These are phyloP conservation scores for Pedionomus torquatus DNA, from an alignment of 2,113 vertebrate species.

Conservation along the genomic window DNA sequence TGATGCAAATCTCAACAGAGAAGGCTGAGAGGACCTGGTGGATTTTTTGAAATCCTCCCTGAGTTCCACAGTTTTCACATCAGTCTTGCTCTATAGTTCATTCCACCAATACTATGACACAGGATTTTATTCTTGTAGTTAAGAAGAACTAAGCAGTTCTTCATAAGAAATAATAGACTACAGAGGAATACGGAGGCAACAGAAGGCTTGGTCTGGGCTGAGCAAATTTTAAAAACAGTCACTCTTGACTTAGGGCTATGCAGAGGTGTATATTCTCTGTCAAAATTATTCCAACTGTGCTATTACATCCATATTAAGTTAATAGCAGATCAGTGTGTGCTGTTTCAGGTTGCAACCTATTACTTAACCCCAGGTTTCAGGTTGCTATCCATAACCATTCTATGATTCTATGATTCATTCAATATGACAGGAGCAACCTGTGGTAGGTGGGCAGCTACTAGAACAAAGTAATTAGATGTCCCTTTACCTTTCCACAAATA, in stretches of 20 bases:
- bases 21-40: background rate
- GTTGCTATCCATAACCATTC: too few species aligned
- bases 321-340: background rate
- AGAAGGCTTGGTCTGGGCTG: background rate
- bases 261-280: background rate
- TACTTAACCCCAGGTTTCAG: background rate
- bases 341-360: background rate
- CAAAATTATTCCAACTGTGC: background rate
- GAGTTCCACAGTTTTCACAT: background rate
- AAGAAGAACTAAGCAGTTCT: background rate
- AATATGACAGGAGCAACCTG: background rate
- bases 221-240: background rate
- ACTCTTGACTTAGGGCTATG: background rate
- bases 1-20: background rate
- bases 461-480: background rate
- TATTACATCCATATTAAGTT: background rate
- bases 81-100: background rate
- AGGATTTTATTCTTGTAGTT: background rate
- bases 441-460: background rate
- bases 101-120: background rate
- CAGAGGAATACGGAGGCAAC: background rate
- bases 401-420: too few species aligned
- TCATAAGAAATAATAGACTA: background rate
- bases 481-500: slow-evolving; percentile 95
- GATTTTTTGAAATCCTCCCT: background rate